Evolutionary conservation across 2,797 vertebrate species (phyloP).

Genomic region (Vespertilio murinus): DNA sequence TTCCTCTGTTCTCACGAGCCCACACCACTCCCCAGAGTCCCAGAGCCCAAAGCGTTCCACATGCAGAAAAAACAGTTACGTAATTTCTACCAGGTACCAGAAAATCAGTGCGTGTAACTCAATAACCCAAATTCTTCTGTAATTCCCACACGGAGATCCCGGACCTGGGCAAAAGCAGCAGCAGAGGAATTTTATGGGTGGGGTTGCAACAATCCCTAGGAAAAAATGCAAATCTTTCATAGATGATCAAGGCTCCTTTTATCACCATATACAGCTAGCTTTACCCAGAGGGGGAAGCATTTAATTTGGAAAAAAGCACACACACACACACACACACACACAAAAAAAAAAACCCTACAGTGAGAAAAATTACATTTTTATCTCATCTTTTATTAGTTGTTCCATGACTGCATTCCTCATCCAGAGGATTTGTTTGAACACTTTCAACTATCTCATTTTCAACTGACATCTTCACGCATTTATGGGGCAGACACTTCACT

Average conservation of each 20-base stretch:
- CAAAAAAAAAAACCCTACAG: neutral
- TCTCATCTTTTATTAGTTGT: neutral
- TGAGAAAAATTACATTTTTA: neutral
- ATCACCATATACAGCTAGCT: neutral
- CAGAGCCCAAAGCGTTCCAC: neutral
- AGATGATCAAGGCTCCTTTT: neutral
- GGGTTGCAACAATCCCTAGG: conserved; percentile 16
- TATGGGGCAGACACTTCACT: fast-evolving
- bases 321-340: too few species aligned
- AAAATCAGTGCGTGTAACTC: neutral
- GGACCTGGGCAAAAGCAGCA: neutral
- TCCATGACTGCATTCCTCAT: neutral
- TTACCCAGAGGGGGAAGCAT: neutral
- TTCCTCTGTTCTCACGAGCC: conserved; percentile 7
- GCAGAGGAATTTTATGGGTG: conserved; percentile 52
- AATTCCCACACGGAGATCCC: neutral
- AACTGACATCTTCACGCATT: neutral
- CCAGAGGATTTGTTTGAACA: neutral
- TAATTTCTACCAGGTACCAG: neutral
- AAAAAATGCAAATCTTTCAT: conserved; percentile 43
- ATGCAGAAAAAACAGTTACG: neutral
- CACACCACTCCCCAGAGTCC: neutral
- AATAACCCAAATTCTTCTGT: neutral
- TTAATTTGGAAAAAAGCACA: neutral
- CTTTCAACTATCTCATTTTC: neutral